phyloP scores from a whole-genome alignment of 2,888 invertebrate genomes.

The Cantharis nigra region DNA sequence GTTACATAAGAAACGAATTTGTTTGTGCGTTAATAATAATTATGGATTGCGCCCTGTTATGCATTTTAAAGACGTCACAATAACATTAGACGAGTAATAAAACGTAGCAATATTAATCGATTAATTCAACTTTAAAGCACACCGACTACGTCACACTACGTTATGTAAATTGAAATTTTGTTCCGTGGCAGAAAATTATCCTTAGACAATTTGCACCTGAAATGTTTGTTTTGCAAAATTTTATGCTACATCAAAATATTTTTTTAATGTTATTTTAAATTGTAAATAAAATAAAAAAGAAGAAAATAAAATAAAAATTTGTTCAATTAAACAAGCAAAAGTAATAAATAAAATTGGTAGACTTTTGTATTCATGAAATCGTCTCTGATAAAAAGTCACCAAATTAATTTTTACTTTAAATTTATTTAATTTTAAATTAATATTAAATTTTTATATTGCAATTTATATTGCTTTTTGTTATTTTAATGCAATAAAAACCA shows the following conservation, averaged over 20 bases:
- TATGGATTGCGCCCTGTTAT: background rate
- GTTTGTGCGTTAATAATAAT: background rate
- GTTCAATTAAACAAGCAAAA: background rate
- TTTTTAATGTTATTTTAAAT: background rate
- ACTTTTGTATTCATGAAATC: background rate
- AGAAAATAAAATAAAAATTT: conserved; percentile 9
- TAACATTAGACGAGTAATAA: background rate
- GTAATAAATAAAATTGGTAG: background rate
- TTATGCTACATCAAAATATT: background rate
- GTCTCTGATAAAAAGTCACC: background rate
- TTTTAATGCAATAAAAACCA: background rate
- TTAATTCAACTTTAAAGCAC: background rate
- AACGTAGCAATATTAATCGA: background rate
- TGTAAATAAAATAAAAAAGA: background rate
- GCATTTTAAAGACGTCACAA: background rate
- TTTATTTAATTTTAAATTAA: background rate
- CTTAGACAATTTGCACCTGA: background rate
- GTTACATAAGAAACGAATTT: background rate
- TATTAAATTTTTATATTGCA: background rate
- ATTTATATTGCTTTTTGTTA: background rate
- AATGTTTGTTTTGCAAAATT: background rate
- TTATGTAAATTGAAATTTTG: background rate
- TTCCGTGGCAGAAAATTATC: background rate
- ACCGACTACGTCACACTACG: background rate
- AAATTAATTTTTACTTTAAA: background rate